Evolutionary conservation across 2,888 invertebrate species (phyloP).

Genomic region (Crepidodera aurea): DNA sequence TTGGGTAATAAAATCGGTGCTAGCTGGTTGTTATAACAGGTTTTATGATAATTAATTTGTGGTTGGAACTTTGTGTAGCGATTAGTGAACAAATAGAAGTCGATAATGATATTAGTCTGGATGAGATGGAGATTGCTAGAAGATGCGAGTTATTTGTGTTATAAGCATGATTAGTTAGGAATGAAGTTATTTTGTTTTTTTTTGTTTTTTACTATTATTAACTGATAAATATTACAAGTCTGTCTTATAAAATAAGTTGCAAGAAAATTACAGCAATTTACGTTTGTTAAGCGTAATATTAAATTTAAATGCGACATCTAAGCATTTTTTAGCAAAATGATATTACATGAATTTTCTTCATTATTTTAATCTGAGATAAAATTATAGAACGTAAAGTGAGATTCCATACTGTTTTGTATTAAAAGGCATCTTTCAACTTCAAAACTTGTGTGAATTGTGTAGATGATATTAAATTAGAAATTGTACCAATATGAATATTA

Average conservation of each 20-base stretch:
- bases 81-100: conserved; percentile 35
- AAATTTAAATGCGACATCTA: too few species aligned
- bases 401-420: too few species aligned
- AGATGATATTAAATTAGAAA: too few species aligned
- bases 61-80: conserved; percentile 38
- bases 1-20: conserved; percentile 42
- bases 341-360: too few species aligned
- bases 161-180: background rate
- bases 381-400: too few species aligned
- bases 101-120: conserved; percentile 38
- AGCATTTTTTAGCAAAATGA: too few species aligned
- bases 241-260: background rate
- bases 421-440: too few species aligned
- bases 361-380: too few species aligned
- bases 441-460: too few species aligned
- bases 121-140: conserved; percentile 15
- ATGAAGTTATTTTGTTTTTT: conserved; percentile 1
- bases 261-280: too few species aligned
- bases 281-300: too few species aligned
- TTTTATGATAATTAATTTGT: conserved; percentile 45
- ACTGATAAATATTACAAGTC: background rate
- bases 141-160: background rate
- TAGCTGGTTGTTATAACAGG: conserved; percentile 44
- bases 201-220: background rate
- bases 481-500: too few species aligned